Percentiles rank a stretch among this genome's conserved stretches.
Evolutionary conservation across 2,888 invertebrate genomes (phyloP).

Genomic region (Celastrina argiolus): DNA sequence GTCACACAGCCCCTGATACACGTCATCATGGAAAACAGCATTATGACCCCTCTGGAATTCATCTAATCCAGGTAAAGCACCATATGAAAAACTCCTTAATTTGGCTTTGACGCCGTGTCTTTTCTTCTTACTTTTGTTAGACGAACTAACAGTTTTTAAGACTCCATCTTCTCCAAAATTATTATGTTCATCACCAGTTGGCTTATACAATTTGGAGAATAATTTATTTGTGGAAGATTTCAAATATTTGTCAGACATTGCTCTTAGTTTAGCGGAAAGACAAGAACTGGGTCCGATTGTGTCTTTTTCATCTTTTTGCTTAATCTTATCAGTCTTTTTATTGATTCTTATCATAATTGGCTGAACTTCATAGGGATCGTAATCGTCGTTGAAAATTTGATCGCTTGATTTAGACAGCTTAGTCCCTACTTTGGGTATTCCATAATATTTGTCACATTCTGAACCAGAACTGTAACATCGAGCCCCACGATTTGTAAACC

Average conservation of each 20-base stretch:
- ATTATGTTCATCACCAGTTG: slow-evolving; percentile 54
- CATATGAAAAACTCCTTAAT: slow-evolving; percentile 85
- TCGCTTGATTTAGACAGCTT: slow-evolving; percentile 74
- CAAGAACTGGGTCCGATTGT: slow-evolving; percentile 78
- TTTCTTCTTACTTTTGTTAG: slow-evolving; percentile 60
- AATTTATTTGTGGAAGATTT: slow-evolving; percentile 83
- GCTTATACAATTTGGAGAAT: slow-evolving; percentile 82
- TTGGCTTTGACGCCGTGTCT: slow-evolving; percentile 70
- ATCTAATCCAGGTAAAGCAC: slow-evolving; percentile 84
- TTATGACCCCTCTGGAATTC: slow-evolving; percentile 81
- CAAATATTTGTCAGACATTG: slow-evolving; percentile 85
- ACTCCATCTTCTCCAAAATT: slow-evolving; percentile 50
- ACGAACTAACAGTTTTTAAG: slow-evolving; percentile 50
- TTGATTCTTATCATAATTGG: slow-evolving; percentile 52
- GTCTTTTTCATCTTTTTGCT: slow-evolving; percentile 65
- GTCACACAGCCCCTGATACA: slow-evolving; percentile 68
- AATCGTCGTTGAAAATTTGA: slow-evolving; percentile 74
- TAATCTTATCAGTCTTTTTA: slow-evolving; percentile 73
- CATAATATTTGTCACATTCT: slow-evolving; percentile 70
- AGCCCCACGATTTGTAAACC: slow-evolving; percentile 60
- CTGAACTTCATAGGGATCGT: slow-evolving; percentile 56
- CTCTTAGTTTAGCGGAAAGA: slow-evolving; percentile 82
- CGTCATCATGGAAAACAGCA: slow-evolving; percentile 81
- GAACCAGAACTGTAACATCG: slow-evolving; percentile 74
- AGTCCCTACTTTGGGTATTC: slow-evolving; percentile 62